Evolutionary conservation across 2,888 invertebrate genomes (phyloP).

Genomic region (Apantesis nais): DNA sequence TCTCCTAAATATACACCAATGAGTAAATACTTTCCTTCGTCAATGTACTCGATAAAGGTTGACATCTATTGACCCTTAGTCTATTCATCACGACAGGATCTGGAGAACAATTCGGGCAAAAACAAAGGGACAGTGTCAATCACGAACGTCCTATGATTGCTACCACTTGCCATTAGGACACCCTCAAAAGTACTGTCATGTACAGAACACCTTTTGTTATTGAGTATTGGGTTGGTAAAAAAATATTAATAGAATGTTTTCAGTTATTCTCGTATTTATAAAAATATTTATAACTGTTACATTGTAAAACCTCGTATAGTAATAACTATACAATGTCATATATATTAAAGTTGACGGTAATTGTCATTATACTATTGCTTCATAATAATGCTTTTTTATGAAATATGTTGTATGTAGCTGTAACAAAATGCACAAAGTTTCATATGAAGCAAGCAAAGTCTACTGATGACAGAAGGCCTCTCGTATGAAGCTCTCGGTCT

Average conservation of each 20-base stretch:
- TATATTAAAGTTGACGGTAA: too few relatives aligned
- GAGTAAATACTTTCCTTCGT: constrained; percentile 47
- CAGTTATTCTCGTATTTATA: not conserved
- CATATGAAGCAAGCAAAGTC: too few relatives aligned
- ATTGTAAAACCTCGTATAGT: too few relatives aligned
- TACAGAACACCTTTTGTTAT: constrained; percentile 12
- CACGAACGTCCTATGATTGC: constrained; percentile 21
- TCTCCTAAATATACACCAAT: constrained; percentile 41
- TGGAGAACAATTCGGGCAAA: constrained; percentile 45
- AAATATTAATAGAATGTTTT: not conserved
- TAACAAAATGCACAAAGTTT: too few relatives aligned
- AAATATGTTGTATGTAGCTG: too few relatives aligned
- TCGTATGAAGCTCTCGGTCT: too few relatives aligned
- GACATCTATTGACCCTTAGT: constrained; percentile 51
- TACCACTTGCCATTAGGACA: constrained; percentile 25
- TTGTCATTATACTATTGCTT: too few relatives aligned
- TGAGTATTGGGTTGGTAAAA: not conserved
- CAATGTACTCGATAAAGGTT: constrained; percentile 47
- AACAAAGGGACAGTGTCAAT: constrained; percentile 50
- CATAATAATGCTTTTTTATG: too few relatives aligned
- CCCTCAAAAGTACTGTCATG: constrained; percentile 30
- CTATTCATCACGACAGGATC: constrained; percentile 51
- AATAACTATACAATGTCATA: too few relatives aligned
- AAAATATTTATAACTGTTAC: too few relatives aligned
- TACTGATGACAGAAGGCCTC: too few relatives aligned